Evolutionary conservation across 2,888 invertebrate genomes (phyloP).

Genomic region (Zhuqinia jingwanae): DNA sequence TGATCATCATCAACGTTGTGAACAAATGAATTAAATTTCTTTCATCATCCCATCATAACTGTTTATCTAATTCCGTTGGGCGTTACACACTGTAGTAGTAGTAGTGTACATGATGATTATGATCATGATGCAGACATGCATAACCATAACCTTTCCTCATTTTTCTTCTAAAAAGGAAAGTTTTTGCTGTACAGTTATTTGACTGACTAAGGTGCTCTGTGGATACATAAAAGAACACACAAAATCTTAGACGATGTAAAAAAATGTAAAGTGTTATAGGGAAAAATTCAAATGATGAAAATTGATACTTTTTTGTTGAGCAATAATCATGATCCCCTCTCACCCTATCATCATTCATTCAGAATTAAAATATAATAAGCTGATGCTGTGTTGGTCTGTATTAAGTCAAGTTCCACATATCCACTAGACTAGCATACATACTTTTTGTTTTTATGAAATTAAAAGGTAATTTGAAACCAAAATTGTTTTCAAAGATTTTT

Average conservation of each 20-base stretch:
- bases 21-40: constrained; percentile 38
- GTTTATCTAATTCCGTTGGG: constrained; percentile 34
- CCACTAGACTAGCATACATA: not conserved
- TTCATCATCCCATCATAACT: not conserved
- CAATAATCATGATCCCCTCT: not conserved
- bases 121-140: constrained; percentile 18
- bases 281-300: constrained; percentile 5
- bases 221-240: too few relatives aligned
- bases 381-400: too few relatives aligned
- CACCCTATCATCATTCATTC: constrained; percentile 9
- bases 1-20: too few relatives aligned
- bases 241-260: not conserved
- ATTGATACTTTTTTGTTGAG: constrained; percentile 23
- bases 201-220: too few relatives aligned
- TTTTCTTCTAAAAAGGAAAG: constrained; percentile 19
- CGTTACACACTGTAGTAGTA: too few relatives aligned
- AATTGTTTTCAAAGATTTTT: not conserved
- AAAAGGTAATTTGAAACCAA: constrained; percentile 41
- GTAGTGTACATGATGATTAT: not conserved
- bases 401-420: not conserved
- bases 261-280: not conserved
- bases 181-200: not conserved
- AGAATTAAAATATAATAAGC: not conserved
- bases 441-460: not conserved
- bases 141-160: constrained; percentile 64